Conservation (phyloP, 2,797 vertebrate species). For the Falco cherrug region DNA sequence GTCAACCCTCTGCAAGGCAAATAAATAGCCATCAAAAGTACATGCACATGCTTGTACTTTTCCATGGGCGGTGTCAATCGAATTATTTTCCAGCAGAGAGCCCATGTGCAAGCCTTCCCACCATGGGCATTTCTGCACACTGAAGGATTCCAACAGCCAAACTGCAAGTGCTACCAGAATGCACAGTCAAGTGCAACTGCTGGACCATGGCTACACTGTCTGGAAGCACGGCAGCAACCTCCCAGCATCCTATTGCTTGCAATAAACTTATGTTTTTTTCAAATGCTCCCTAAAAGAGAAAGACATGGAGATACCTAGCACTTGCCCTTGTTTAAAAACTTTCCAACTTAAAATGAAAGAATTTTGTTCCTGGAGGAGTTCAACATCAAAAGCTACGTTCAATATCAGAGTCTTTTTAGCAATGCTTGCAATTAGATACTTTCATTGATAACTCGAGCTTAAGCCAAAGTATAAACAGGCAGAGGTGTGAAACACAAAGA, state of each 20-base stretch:
- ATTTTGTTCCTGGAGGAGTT: neutral
- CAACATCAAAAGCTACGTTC: neutral
- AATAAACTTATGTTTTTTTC: neutral
- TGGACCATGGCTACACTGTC: neutral
- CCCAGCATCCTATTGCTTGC: neutral
- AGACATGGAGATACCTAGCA: no score
- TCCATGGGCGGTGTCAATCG: fast-evolving
- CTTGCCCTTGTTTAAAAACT: neutral
- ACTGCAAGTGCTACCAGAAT: neutral
- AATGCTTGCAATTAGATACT: neutral
- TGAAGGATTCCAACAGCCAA: neutral
- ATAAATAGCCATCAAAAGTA: neutral
- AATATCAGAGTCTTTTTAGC: neutral
- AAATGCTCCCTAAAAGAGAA: neutral
- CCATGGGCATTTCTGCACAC: neutral
- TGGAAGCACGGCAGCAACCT: neutral
- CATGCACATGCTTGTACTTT: neutral
- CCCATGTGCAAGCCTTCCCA: neutral
- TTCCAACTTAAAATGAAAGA: neutral
- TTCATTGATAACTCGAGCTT: neutral
- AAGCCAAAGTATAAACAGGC: neutral
- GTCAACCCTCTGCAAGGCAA: neutral
- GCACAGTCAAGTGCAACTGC: neutral
- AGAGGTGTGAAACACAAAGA: neutral
- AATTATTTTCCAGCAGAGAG: neutral